phyloP scores from a whole-genome alignment of 2,113 vertebrate species.

The Phalacrocorax brasilianus region DNA sequence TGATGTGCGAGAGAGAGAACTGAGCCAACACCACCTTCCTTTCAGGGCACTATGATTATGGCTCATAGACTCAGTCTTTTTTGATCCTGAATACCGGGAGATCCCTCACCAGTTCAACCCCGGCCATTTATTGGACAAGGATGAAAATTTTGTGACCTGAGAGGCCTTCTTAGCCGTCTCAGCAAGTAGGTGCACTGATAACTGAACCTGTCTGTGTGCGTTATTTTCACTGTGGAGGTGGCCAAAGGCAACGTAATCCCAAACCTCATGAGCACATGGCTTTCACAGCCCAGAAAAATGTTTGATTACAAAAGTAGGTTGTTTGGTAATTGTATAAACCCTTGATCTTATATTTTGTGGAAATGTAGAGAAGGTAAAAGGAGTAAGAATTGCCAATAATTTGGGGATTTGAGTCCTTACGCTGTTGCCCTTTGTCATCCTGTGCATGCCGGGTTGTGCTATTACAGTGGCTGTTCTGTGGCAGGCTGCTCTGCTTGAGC shows the following conservation, averaged over 20 bases:
- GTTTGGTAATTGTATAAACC: background rate
- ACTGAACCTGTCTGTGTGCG: background rate
- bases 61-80: constrained; percentile 53
- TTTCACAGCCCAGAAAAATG: background rate
- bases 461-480: background rate
- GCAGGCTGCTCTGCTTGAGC: background rate
- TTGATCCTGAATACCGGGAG: constrained; percentile 55
- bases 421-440: background rate
- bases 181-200: constrained; percentile 4
- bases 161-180: constrained; percentile 68
- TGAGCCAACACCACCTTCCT: background rate
- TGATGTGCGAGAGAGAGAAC: background rate
- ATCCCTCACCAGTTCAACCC: constrained; percentile 63
- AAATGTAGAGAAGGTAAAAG: background rate
- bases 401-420: background rate
- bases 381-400: background rate
- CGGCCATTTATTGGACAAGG: constrained; percentile 61
- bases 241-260: background rate
- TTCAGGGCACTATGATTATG: constrained; percentile 59
- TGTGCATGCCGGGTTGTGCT: background rate
- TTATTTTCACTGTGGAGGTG: background rate
- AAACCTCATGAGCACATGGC: background rate
- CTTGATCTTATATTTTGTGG: background rate
- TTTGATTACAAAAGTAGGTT: background rate
- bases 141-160: constrained; percentile 49